phyloP scores from a whole-genome alignment of 2,113 vertebrate genomes.

The Dolichotis patagonum region DNA sequence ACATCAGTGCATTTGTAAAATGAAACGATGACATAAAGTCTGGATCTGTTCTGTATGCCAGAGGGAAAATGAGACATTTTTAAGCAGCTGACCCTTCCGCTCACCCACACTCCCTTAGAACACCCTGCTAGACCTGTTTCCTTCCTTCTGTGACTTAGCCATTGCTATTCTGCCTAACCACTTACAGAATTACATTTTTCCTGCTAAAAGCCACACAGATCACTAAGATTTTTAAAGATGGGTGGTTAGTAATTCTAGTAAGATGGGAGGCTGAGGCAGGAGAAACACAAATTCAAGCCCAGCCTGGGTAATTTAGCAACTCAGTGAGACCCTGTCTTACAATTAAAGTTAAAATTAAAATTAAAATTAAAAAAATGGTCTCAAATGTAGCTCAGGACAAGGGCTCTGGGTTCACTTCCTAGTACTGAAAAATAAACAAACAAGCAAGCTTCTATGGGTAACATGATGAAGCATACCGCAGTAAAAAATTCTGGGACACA shows the following conservation, averaged over 20 bases:
- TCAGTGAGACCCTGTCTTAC: background rate
- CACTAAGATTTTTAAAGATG: background rate
- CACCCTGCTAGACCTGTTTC: background rate
- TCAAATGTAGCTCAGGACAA: background rate
- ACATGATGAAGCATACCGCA: background rate
- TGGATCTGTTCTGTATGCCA: background rate
- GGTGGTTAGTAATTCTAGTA: background rate
- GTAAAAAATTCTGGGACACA: background rate
- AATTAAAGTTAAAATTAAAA: background rate
- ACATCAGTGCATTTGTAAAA: background rate
- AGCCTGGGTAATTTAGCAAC: background rate
- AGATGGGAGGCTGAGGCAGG: background rate
- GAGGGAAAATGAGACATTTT: background rate
- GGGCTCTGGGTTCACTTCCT: background rate
- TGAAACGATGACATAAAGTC: background rate
- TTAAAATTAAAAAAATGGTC: background rate
- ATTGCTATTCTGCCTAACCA: background rate
- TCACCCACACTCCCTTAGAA: background rate
- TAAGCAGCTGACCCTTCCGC: background rate
- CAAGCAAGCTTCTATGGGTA: background rate
- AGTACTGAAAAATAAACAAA: background rate
- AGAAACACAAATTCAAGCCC: background rate
- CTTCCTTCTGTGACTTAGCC: background rate
- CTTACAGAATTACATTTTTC: conserved; percentile 43
- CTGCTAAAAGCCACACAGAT: conserved; percentile 22